Evolutionary conservation across 1,140 invertebrate species (phyloP).

Genomic region (Bombus pyrosoma): DNA sequence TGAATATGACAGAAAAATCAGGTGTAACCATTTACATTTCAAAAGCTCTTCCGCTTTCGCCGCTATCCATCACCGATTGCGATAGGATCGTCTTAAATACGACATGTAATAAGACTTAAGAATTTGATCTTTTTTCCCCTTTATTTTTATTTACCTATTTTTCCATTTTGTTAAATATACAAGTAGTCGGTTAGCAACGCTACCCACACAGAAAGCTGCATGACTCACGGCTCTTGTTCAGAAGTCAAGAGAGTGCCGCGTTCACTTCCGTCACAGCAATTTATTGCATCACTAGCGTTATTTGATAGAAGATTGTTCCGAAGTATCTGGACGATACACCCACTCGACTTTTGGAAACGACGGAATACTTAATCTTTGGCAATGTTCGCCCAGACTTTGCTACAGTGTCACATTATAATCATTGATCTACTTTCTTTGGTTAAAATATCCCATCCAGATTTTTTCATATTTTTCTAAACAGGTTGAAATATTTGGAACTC

Average conservation of each 20-base stretch:
- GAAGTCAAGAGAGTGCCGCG: constrained; percentile 38
- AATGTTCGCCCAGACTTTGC: too few species aligned
- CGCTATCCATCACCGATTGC: background rate
- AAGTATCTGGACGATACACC: constrained; percentile 24
- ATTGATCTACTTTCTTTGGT: background rate
- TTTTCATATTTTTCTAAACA: too few species aligned
- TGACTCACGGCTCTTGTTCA: constrained; percentile 51
- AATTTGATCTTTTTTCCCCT: too few species aligned
- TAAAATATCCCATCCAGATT: background rate
- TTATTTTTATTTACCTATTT: background rate
- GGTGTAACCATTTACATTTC: background rate
- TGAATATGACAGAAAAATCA: background rate
- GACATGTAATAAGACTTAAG: background rate
- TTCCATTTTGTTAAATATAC: background rate
- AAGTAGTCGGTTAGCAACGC: background rate
- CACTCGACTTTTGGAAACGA: constrained; percentile 11
- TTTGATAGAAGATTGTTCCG: constrained; percentile 49
- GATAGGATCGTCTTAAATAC: background rate
- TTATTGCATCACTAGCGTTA: constrained; percentile 48
- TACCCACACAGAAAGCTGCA: constrained; percentile 33
- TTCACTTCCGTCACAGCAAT: constrained; percentile 51
- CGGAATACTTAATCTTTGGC: background rate
- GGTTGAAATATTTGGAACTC: too few species aligned
- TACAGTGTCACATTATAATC: background rate
- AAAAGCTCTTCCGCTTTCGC: background rate